Percentiles rank a stretch among this genome's conserved stretches.
Evolutionary conservation across 2,888 invertebrate genomes (phyloP).

Genomic region (Andrena flavipes): DNA sequence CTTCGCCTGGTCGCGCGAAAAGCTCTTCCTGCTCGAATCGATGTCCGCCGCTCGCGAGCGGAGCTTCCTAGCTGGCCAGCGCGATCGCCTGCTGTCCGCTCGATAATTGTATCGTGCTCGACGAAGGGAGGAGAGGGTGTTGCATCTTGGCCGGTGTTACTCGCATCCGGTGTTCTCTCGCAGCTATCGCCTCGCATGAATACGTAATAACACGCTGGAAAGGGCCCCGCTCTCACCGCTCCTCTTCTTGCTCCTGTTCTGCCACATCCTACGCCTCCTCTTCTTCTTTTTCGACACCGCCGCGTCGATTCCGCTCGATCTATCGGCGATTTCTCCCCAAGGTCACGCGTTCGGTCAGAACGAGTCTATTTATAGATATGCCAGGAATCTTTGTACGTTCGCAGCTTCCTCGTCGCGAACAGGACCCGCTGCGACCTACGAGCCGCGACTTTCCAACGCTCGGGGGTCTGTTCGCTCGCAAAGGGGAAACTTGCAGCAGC

Average conservation of each 20-base stretch:
- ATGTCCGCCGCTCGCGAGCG: neutral
- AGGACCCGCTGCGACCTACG: neutral
- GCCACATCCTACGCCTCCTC: neutral
- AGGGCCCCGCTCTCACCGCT: neutral
- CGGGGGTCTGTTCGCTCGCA: no score
- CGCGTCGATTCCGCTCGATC: conserved; percentile 42
- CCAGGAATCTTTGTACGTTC: conserved; percentile 14
- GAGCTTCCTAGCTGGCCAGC: neutral
- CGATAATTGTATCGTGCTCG: conserved; percentile 15
- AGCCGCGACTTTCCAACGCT: no score
- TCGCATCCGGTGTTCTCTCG: conserved; percentile 13
- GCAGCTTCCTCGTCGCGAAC: neutral
- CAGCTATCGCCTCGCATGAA: conserved; percentile 7
- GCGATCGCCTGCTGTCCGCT: neutral
- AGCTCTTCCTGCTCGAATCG: neutral
- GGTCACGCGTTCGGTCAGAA: conserved; percentile 61
- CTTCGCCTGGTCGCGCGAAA: neutral
- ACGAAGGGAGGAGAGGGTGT: neutral
- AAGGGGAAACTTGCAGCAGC: neutral
- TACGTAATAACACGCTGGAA: conserved; percentile 46
- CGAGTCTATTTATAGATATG: conserved; percentile 69
- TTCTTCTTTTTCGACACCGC: conserved; percentile 20
- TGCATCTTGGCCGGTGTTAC: conserved; percentile 2
- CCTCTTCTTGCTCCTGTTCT: neutral
- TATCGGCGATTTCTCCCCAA: conserved; percentile 66